Evolutionary conservation across 2,797 vertebrate species (phyloP).

Genomic region (Chelidonichthys spinosus): DNA sequence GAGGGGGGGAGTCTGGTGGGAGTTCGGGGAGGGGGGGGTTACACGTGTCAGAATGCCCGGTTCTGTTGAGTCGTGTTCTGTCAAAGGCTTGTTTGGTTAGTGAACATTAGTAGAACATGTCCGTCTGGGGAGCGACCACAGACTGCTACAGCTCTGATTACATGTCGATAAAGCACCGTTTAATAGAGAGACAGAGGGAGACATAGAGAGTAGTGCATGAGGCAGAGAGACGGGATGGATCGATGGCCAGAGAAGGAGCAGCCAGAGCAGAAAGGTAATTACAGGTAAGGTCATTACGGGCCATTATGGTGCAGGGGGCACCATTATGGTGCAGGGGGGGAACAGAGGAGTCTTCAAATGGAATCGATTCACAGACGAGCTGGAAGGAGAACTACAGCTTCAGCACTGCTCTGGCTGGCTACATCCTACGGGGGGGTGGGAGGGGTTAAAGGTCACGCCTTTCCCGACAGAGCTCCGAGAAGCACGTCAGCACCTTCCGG

Average conservation of each 20-base stretch:
- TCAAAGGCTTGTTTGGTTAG: conserved; percentile 78
- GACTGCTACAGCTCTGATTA: conserved; percentile 72
- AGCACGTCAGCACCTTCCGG: conserved; percentile 63
- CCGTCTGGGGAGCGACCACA: conserved; percentile 61
- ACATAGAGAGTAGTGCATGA: conserved; percentile 23
- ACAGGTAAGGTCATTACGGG: not conserved
- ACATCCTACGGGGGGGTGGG: not conserved
- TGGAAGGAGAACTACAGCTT: conserved; percentile 50
- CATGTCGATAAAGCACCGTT: conserved; percentile 82
- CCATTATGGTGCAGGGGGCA: conserved; percentile 36
- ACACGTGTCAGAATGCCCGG: conserved; percentile 71
- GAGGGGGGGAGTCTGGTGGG: not conserved
- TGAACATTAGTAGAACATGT: conserved; percentile 73
- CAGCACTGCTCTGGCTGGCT: conserved; percentile 58
- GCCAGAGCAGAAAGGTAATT: conserved; percentile 57
- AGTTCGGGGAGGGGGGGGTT: conserved; percentile 20
- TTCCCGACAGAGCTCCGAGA: conserved; percentile 61
- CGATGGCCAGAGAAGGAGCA: conserved; percentile 44
- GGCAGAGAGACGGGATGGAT: conserved; percentile 47
- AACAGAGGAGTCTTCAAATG: conserved; percentile 57
- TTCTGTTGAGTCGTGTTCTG: conserved; percentile 60
- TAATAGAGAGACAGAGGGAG: conserved; percentile 41
- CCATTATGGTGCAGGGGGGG: conserved; percentile 38
- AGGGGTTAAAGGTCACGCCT: conserved; percentile 51
- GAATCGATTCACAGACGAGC: conserved; percentile 72